Base-by-base conservation (phyloP, 2,888 invertebrate species). In the Dastarcus helophoroides region DNA sequence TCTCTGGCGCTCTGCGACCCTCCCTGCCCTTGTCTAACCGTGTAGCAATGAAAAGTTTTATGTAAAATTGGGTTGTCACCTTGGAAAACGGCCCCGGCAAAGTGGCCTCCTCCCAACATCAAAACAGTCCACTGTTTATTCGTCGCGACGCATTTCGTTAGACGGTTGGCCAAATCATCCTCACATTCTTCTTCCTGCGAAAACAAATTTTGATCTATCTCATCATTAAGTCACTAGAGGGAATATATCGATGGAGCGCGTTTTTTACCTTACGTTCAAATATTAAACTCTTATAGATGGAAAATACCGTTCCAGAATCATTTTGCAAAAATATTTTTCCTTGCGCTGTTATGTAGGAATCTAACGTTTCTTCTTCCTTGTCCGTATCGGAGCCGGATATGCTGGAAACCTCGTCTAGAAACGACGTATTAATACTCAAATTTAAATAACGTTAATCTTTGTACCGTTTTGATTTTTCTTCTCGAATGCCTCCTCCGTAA, bases 21-120 rank as follows among this genome's bases (percentile, higher is more conserved):
- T 0, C 89, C 89, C 56, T 89, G 85, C 19, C 85, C 85, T 0
- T 84, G 76, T 22, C 89, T 62, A 1, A 84, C 79, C 4, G 84
- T 84, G 51, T 90, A 91, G 27, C 79, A 77, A 54, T 88, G 88
- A 46, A 84, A 76, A 1, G 88, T 86, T 62, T 89, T 89, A 51
- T 89, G 88, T 2, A 58, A 64, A 47, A 67, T 60, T 32, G 62
- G 63, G 48, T 60, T 66, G 36, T 37, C 47, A 58, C 68, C 68
- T 51, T 67, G 54, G 50, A 79, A 82, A 21, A 83, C 60, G 9
- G 75, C 80, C 2, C 73, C 82, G 13, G 82, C 81, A 62, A 83
- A 83, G 56, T 82, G 82, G 2, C 90, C 89, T 3, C 88, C 88
- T 1, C 84, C 84, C 17, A 85, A 65, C 79, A 89, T 81, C 28